phyloP scores from a whole-genome alignment of 1,140 invertebrate species.

The Drosophila ficusphila region DNA sequence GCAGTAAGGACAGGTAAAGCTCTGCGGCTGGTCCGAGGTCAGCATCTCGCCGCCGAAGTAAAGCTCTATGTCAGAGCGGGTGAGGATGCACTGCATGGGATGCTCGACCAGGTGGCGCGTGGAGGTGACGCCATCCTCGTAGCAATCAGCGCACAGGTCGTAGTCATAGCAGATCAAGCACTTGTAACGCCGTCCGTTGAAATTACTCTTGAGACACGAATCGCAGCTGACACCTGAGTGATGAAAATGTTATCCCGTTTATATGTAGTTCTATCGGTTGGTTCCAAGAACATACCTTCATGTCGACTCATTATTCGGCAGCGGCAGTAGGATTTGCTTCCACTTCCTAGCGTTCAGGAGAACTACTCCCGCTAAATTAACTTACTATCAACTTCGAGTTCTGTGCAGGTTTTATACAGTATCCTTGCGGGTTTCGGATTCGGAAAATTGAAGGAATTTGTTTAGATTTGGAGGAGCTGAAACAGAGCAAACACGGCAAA shows the following conservation, averaged over 20 bases:
- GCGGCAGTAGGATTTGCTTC: constrained; percentile 49
- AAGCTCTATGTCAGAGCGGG: constrained; percentile 97
- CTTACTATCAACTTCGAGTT: constrained; percentile 6
- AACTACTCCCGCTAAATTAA: constrained; percentile 49
- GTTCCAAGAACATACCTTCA: constrained; percentile 62
- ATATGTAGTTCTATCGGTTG: no score
- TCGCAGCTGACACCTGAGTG: constrained; percentile 97
- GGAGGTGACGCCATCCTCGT: constrained; percentile 96
- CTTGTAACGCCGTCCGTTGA: constrained; percentile 98
- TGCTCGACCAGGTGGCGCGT: constrained; percentile 97
- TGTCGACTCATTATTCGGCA: constrained; percentile 83
- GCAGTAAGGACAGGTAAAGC: constrained; percentile 98
- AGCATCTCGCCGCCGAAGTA: constrained; percentile 97
- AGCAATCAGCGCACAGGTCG: constrained; percentile 98
- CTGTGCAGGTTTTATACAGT: constrained; percentile 9
- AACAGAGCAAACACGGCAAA: no score
- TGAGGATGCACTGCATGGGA: constrained; percentile 99
- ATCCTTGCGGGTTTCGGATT: constrained; percentile 25
- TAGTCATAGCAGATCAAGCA: constrained; percentile 99
- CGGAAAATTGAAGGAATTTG: constrained; percentile 3
- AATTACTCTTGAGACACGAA: constrained; percentile 99
- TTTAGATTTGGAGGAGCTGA: constrained; percentile 18
- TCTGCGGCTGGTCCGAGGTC: constrained; percentile 95
- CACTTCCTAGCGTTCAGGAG: constrained; percentile 46
- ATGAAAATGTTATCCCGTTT: neutral